phyloP scores from a whole-genome alignment of 1,140 invertebrate genomes.

The Zaprionus taronus region DNA sequence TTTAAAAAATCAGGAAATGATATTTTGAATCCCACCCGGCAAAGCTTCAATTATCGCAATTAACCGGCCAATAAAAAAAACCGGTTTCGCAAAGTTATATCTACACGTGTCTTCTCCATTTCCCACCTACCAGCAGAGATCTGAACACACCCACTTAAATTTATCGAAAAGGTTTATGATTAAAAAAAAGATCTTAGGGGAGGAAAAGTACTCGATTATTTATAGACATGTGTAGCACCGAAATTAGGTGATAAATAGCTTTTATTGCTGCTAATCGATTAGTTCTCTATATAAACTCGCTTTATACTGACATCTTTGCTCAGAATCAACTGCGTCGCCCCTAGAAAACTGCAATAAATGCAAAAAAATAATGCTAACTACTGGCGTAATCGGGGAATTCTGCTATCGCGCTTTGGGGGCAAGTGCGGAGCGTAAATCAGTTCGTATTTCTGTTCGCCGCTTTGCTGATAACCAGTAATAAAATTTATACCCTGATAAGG shows the following conservation, averaged over 20 bases:
- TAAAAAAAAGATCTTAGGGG: neutral
- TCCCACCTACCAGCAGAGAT: neutral
- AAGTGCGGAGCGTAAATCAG: slow-evolving; percentile 45
- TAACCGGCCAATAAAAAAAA: neutral
- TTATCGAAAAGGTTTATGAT: neutral
- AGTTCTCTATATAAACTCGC: neutral
- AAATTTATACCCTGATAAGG: slow-evolving; percentile 49
- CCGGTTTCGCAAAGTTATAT: neutral
- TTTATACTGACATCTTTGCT: neutral
- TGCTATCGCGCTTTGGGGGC: slow-evolving; percentile 31
- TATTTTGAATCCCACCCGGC: neutral
- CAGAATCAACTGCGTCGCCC: neutral
- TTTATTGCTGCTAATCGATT: neutral
- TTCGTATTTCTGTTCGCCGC: slow-evolving; percentile 39
- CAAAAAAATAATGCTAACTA: slow-evolving; percentile 23
- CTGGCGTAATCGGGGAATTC: slow-evolving; percentile 27
- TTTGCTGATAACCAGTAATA: slow-evolving; percentile 47
- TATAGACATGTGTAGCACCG: neutral
- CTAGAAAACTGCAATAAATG: slow-evolving; percentile 9
- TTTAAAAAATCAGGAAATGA: neutral
- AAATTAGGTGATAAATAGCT: slow-evolving; percentile 10
- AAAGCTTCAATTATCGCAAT: slow-evolving; percentile 1
- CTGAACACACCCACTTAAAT: neutral
- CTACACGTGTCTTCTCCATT: neutral
- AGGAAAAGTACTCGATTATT: neutral